Evolutionary conservation across 2,888 invertebrate genomes (phyloP), one percentile per base, ranked within the genome.

Genomic region (Phengaris alcon): DNA sequence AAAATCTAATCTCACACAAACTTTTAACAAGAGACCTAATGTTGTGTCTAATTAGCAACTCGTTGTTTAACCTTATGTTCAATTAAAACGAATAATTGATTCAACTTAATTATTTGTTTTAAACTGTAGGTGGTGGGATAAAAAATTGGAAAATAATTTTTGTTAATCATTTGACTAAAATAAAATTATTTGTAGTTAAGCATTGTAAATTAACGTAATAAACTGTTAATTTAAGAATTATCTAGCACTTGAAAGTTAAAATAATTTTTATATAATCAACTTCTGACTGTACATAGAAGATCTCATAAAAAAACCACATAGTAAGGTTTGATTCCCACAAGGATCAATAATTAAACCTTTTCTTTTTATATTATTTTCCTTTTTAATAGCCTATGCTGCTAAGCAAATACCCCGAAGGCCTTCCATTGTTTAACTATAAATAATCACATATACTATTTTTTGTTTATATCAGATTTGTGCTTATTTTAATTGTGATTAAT

Each of bases 401-500:
- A 4, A 35, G 35, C 4, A 35, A 35, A 35, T 3, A 35, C 35
- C 35, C 35, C 35, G 4, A 35, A 35, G 35, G 2, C 4, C 35
- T 35, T 35, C 8, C 6, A 48, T 48, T 48, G 48, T 13, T 52
- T 35, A 54, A 72, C 72, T 72, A 44, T 13, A 72, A 54, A 54
- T 10, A 72, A 35, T 52, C n/a, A 51, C 7, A 4, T 8, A 3
- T 44, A 9, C 13, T 44, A 10, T 35, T 44, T 35, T 68, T 68
- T 68, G 68, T 46, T 12, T 44, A 35, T 72, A 52, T 54, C 44
- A 68, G 15, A 64, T 48, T 51, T 51, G 12, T 74, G 46, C 59
- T 69, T 55, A 59, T 64, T 74, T 73, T 74, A 64, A 73, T 64
- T 77, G 74, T 68, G 46, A 64, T 70, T 76, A 74, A 75, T 76